Conservation (phyloP, 1,140 invertebrate species). For the Euschistus heros region DNA sequence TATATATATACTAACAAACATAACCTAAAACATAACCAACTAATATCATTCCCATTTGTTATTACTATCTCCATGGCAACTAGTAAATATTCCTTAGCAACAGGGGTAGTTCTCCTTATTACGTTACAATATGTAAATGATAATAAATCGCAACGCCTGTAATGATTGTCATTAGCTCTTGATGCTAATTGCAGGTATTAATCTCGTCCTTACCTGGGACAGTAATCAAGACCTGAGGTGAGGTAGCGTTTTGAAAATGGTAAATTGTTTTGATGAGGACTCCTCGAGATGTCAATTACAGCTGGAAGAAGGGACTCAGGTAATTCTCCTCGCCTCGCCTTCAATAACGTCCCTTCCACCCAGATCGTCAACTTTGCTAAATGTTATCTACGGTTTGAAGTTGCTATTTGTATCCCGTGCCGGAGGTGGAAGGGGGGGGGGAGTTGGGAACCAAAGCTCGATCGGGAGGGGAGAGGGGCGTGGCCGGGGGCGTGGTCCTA, state of each 20-base stretch:
- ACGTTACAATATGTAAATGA: no score
- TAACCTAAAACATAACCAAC: no score
- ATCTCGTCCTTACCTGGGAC: neutral
- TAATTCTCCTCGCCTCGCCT: neutral
- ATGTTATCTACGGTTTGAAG: constrained; percentile 16
- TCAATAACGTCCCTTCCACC: neutral
- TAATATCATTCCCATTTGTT: no score
- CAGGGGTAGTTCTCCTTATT: no score
- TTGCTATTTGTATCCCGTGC: constrained; percentile 14
- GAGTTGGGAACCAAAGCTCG: constrained; percentile 7
- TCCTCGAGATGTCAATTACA: constrained; percentile 1
- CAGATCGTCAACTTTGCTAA: constrained; percentile 16
- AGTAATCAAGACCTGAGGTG: neutral
- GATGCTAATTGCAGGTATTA: constrained; percentile 6
- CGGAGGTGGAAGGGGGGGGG: constrained; percentile 9
- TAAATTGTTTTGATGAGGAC: constrained; percentile 2
- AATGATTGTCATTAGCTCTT: no score
- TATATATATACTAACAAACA: no score
- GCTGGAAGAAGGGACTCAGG: neutral
- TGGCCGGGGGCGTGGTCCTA: constrained; percentile 3
- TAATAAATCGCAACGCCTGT: no score
- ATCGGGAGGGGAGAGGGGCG: constrained; percentile 11
- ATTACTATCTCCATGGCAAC: no score
- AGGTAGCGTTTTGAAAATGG: neutral
- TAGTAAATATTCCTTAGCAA: no score